Evolutionary conservation across 1,140 invertebrate genomes (phyloP), one percentile per base, ranked within the genome.

Genomic region (Camponotus floridanus): DNA sequence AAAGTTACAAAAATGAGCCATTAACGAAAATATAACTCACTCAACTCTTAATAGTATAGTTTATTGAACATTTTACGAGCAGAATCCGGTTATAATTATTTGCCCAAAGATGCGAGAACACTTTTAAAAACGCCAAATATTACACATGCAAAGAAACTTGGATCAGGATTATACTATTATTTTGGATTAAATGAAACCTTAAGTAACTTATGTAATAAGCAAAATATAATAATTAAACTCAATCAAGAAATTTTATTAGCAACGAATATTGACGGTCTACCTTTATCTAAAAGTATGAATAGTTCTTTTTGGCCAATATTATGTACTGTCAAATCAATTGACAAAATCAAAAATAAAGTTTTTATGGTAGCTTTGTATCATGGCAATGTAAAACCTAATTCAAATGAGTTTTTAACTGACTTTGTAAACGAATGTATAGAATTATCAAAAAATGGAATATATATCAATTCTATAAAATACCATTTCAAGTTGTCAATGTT

Each of bases 381-480:
- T 42, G 36, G 64, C 36, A 6, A n/a, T 8, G 15, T n/a, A 7
- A 67, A 67, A 9, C 36, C 36, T n/a, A 7, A 67, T 42, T 18
- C 36, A 67, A 18, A 42, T 21, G n/a, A 67, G 33, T 67, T 67
- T 67, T 67, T 42, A 42, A 21, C 64, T 13, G 64, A 67, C 21
- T 67, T 67, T 13, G 11, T 67, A 8, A 42, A 67, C 13, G 36
- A 67, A 67, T 67, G 64, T 67, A 67, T 8, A 36, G 36, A 67
- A 5, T 67, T 67, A 67, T 67, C 64, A 67, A 55, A 55, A 55
- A 39, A 65, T 65, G 64, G 64, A 65, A 65, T 64, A 65, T 45
- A 45, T 39, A 65, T 65, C 33, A 65, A 65, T 3, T 65, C 64
- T 65, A 65, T 21, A 65, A 65, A 18, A 65, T 65, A 33, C 8